Conservation (phyloP, 2,888 invertebrate genomes). For the Cephus spinipes region DNA sequence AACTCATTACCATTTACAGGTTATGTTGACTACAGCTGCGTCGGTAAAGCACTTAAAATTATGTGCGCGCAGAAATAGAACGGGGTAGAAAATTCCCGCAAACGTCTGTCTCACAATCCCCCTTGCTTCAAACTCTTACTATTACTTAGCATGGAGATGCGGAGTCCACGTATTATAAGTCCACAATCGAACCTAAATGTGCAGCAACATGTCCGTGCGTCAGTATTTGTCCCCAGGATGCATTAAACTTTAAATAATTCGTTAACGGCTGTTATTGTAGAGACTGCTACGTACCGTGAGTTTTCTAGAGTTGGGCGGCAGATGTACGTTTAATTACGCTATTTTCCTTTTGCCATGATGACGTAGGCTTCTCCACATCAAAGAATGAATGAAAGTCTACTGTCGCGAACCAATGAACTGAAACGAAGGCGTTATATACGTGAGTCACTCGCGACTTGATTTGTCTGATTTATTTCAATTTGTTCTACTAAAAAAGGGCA, state of each 20-base stretch:
- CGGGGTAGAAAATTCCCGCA: too few relatives aligned
- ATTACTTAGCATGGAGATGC: too few relatives aligned
- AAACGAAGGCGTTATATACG: background rate
- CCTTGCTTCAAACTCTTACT: too few relatives aligned
- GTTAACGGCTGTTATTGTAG: background rate
- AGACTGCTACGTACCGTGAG: background rate
- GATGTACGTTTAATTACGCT: background rate
- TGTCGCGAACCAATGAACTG: conserved; percentile 1
- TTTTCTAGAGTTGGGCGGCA: background rate
- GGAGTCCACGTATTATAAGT: too few relatives aligned
- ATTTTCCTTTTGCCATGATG: background rate
- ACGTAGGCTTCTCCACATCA: background rate
- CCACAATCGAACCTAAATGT: too few relatives aligned
- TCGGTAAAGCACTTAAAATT: too few relatives aligned
- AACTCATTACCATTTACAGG: too few relatives aligned
- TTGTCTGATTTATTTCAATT: conserved; percentile 7
- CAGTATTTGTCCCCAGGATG: background rate
- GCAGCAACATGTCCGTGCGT: background rate
- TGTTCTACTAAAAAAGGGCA: background rate
- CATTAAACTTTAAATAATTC: background rate
- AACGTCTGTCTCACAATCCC: too few relatives aligned
- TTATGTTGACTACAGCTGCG: too few relatives aligned
- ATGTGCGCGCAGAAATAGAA: too few relatives aligned
- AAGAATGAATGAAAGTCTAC: background rate
- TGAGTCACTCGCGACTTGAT: conserved; percentile 7